Conservation (phyloP, 1,140 invertebrate genomes). For the Stegodyphus dumicola region DNA sequence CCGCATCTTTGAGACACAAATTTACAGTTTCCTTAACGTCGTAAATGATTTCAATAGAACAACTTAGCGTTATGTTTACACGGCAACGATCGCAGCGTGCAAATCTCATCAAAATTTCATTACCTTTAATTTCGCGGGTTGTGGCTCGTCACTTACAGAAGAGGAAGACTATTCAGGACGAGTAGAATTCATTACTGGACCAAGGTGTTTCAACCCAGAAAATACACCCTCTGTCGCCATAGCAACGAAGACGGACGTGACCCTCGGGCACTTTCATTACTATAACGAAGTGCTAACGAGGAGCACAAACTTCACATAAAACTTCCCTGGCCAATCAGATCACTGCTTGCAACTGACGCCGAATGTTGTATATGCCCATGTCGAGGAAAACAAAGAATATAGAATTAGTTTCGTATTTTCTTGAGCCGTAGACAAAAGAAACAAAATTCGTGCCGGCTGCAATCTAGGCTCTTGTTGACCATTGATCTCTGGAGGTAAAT, state of each 20-base stretch:
- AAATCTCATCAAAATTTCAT: constrained; percentile 45
- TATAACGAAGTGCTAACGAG: constrained; percentile 60
- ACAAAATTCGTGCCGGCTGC: not conserved
- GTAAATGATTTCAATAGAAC: constrained; percentile 27
- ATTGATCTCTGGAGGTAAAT: too few species aligned
- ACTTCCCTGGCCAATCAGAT: constrained; percentile 48
- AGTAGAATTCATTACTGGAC: constrained; percentile 30
- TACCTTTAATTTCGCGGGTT: constrained; percentile 47
- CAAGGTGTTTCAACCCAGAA: constrained; percentile 36
- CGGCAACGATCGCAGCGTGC: constrained; percentile 10
- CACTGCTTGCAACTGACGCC: constrained; percentile 25
- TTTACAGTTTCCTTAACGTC: not conserved
- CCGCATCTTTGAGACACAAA: not conserved
- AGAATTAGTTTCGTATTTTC: not conserved
- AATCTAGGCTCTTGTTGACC: too few species aligned
- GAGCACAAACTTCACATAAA: constrained; percentile 57
- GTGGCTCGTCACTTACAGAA: not conserved
- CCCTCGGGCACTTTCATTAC: constrained; percentile 53
- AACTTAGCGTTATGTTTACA: constrained; percentile 34
- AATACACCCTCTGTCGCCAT: constrained; percentile 30
- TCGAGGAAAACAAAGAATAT: constrained; percentile 6
- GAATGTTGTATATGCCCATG: constrained; percentile 12
- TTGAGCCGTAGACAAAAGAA: not conserved
- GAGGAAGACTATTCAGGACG: not conserved
- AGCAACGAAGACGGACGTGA: constrained; percentile 54